These are phyloP conservation scores for Chrysopa pallens DNA, from an alignment of 1,140 invertebrate species.

Conservation along the genomic window DNA sequence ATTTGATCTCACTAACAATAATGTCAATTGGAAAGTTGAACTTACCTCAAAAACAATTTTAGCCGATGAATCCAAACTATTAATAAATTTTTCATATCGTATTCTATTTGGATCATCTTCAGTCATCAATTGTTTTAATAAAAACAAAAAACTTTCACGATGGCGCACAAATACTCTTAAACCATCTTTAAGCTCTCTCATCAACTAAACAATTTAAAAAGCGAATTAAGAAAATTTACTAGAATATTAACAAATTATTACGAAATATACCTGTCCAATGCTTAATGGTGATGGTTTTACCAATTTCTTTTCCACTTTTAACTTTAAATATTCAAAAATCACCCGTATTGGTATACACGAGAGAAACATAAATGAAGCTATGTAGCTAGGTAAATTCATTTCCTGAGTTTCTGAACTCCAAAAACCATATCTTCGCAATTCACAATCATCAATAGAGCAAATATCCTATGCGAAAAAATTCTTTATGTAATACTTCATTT, in stretches of 20 bases:
- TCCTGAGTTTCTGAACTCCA: constrained; percentile 58
- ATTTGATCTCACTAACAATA: no score
- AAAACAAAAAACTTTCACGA: constrained; percentile 49
- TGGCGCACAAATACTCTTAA: constrained; percentile 59
- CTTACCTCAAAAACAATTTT: constrained; percentile 44
- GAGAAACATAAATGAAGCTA: constrained; percentile 66
- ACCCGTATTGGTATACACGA: constrained; percentile 66
- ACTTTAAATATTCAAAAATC: constrained; percentile 69
- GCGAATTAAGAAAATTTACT: no score
- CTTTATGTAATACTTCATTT: no score
- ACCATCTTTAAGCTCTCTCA: constrained; percentile 74
- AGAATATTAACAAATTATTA: background rate
- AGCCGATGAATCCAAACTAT: constrained; percentile 61
- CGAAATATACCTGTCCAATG: constrained; percentile 46
- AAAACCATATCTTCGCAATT: constrained; percentile 44
- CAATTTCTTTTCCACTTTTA: constrained; percentile 68
- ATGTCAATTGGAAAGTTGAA: no score
- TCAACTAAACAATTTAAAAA: constrained; percentile 36
- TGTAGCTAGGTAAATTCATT: constrained; percentile 67
- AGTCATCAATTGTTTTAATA: constrained; percentile 46
- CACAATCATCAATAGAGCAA: constrained; percentile 19
- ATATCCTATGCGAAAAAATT: no score
- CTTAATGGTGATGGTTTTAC: constrained; percentile 69
- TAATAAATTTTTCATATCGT: constrained; percentile 37
- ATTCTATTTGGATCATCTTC: constrained; percentile 27